A percentile compares a stretch with the other conserved stretches of the same genome.
Evolutionary conservation across 92 coral and sea anemone species (phyloP).

Genomic region (Phenganax marumi): DNA sequence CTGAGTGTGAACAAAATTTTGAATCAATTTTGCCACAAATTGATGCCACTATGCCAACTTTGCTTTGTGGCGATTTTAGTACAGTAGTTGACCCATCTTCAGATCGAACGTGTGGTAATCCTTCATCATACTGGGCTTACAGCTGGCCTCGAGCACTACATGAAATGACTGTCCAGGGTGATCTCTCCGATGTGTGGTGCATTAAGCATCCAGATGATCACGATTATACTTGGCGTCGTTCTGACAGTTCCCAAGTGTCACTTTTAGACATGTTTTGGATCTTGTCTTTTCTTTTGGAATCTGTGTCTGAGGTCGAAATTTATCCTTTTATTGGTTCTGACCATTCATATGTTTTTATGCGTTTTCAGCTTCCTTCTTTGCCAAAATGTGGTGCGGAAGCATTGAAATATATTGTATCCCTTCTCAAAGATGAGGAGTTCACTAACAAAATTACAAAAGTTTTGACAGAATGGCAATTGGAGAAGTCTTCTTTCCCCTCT

Average conservation of each 20-base stretch:
- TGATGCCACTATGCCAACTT: neutral
- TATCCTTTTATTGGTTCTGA: conserved; percentile 34
- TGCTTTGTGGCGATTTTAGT: neutral
- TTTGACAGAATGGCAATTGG: neutral
- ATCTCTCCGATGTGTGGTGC: conserved; percentile 35
- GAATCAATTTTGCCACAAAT: neutral
- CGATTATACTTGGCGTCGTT: conserved; percentile 35
- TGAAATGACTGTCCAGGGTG: neutral
- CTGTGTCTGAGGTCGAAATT: neutral
- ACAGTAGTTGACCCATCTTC: neutral
- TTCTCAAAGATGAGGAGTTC: conserved; percentile 42
- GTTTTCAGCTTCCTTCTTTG: neutral
- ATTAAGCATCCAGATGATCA: neutral
- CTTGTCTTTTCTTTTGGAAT: neutral
- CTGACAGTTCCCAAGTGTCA: neutral
- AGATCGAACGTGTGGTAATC: neutral
- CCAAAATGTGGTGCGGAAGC: conserved; percentile 37
- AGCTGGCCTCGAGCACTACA: neutral
- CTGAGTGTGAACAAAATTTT: neutral
- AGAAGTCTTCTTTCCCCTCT: neutral
- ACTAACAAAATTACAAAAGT: neutral
- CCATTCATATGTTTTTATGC: conserved; percentile 21
- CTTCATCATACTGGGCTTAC: neutral
- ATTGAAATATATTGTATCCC: conserved; percentile 47
- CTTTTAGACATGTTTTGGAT: conserved; percentile 41